phyloP scores from a whole-genome alignment of 2,113 vertebrate species.

The Solenodon paradoxus region DNA sequence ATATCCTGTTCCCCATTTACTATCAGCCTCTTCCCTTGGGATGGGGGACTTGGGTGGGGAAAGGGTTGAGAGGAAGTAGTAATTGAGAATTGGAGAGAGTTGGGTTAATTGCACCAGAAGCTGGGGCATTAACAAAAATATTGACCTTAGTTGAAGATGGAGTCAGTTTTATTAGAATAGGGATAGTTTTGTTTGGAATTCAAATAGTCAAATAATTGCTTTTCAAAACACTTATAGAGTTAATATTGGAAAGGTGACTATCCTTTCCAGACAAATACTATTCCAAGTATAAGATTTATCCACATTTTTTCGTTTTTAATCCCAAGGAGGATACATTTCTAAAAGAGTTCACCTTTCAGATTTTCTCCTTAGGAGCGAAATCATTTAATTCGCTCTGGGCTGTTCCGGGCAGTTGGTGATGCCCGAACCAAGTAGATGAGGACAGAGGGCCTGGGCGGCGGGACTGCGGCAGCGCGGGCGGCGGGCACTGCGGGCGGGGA shows the following conservation, averaged over 20 bases:
- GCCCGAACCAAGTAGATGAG: neutral
- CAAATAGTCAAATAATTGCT: neutral
- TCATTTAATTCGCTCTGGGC: neutral
- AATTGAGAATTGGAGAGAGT: neutral
- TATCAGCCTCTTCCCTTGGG: neutral
- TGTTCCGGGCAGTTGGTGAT: neutral
- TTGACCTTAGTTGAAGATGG: neutral
- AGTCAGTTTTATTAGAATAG: neutral
- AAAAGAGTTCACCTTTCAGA: neutral
- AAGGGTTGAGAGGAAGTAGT: neutral
- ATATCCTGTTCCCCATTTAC: neutral
- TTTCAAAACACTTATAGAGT: neutral
- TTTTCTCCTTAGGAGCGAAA: neutral
- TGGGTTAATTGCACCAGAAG: neutral
- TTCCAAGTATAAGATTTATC: neutral
- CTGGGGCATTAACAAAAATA: neutral
- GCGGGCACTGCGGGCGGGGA: constrained; percentile 41
- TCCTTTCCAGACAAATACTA: neutral
- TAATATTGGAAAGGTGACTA: neutral
- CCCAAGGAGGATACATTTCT: neutral
- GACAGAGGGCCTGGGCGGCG: neutral
- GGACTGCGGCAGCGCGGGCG: constrained; percentile 33
- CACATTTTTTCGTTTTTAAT: neutral
- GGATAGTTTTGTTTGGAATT: neutral
- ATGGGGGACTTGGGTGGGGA: neutral